Evolutionary conservation across 2,888 invertebrate species (phyloP).

Genomic region (Cosmia trapezina): DNA sequence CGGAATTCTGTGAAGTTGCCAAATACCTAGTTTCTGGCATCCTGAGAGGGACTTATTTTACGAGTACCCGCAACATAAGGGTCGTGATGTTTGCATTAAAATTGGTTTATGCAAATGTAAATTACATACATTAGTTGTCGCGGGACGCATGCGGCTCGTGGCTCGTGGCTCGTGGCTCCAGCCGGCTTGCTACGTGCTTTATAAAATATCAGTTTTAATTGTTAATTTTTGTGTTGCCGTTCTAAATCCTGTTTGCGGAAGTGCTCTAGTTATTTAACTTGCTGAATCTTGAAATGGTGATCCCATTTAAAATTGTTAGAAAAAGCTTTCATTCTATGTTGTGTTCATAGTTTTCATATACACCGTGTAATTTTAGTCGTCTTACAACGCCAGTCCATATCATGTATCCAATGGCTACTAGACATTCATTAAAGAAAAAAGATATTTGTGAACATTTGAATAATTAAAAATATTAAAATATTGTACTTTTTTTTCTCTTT

Average conservation of each 20-base stretch:
- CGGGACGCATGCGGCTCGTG: conserved; percentile 22
- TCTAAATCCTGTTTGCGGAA: conserved; percentile 13
- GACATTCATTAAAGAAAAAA: too few relatives aligned
- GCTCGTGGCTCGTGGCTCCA: conserved; percentile 1
- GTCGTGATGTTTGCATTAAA: conserved; percentile 52
- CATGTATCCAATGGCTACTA: too few relatives aligned
- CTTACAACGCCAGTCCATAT: too few relatives aligned
- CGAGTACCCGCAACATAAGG: conserved; percentile 33
- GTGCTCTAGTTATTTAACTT: conserved; percentile 4
- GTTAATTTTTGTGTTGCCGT: conserved; percentile 28
- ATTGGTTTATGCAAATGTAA: conserved; percentile 60
- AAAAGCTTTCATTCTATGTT: not conserved
- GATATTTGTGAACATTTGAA: too few relatives aligned
- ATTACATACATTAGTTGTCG: conserved; percentile 53
- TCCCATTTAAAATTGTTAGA: too few relatives aligned
- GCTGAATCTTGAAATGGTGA: conserved; percentile 19
- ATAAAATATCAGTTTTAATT: conserved; percentile 20
- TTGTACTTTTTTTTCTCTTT: too few relatives aligned
- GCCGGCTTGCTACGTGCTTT: conserved; percentile 16
- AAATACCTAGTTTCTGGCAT: conserved; percentile 54
- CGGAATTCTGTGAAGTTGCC: conserved; percentile 60
- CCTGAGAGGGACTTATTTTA: conserved; percentile 55
- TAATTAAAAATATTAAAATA: too few relatives aligned
- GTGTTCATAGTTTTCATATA: too few relatives aligned
- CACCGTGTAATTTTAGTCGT: too few relatives aligned